A percentile compares a stretch with the other conserved stretches of the same genome.
Evolutionary conservation across 2,888 invertebrate species (phyloP).

Genomic region (Campoplex capitator): DNA sequence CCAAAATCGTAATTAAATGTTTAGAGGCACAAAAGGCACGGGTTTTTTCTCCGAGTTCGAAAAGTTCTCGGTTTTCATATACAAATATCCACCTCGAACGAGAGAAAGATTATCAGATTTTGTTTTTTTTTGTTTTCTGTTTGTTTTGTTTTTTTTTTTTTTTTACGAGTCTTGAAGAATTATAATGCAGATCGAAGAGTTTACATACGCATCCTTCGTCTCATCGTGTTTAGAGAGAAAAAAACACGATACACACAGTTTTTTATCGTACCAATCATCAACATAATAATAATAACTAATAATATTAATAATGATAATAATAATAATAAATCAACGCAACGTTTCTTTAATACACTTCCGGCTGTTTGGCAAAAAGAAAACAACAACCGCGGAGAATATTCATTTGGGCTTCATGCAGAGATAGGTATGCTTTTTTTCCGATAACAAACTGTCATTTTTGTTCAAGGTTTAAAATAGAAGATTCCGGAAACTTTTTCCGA

Average conservation of each 20-base stretch:
- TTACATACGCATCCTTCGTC: constrained; percentile 22
- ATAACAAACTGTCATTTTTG: not conserved
- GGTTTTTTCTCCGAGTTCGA: constrained; percentile 60
- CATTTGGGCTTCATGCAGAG: constrained; percentile 25
- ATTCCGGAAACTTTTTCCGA: not conserved
- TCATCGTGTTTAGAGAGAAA: constrained; percentile 22
- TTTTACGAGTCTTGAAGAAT: constrained; percentile 25
- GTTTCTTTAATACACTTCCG: constrained; percentile 35
- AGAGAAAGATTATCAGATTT: not conserved
- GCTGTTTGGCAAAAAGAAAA: constrained; percentile 54
- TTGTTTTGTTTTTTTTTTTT: not conserved
- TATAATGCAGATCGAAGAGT: constrained; percentile 27
- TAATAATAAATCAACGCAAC: constrained; percentile 54
- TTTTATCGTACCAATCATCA: constrained; percentile 54
- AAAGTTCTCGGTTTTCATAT: constrained; percentile 60
- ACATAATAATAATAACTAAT: constrained; percentile 41
- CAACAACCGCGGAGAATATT: constrained; percentile 57
- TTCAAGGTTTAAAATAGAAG: not conserved
- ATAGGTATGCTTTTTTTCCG: constrained; percentile 16
- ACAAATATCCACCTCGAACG: constrained; percentile 42
- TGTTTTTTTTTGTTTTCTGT: not conserved
- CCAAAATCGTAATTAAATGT: constrained; percentile 69
- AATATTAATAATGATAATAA: constrained; percentile 45
- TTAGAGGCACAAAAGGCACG: constrained; percentile 70
- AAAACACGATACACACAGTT: constrained; percentile 47